Base-by-base conservation (phyloP, 2,113 vertebrate genomes). In the Campylorhamphus procurvoides region DNA sequence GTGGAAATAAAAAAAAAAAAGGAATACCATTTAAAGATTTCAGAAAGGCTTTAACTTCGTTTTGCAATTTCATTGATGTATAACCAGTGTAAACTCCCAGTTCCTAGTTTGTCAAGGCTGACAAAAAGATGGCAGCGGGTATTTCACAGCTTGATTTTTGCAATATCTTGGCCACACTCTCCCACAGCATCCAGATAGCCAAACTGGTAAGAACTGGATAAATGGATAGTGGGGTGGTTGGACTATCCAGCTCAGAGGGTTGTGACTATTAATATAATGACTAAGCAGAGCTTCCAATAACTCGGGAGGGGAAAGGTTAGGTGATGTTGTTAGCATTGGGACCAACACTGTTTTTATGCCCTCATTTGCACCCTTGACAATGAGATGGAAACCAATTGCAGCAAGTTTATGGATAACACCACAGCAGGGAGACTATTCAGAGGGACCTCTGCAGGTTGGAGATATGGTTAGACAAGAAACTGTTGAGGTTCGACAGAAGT, bases 231-330 rank as follows among this genome's bases (percentile, higher is more conserved):
- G 7, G 27, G 4, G 1, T n/a, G 7, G 6, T 29, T 78, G 24
- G 22, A 69, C 40, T 75, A 33, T 28, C 16, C 35, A 84, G 33
- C 18, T 83, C 23, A 76, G 49, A 85, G 10, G 7, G 33, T 31
- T 93, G 18, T 29, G 13, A 58, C 66, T 40, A 69, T 35, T 22
- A 80, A 28, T 23, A 59, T 3, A 64, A 69, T 58, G 29, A 60
- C 22, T 56, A 66, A 53, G 37, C 3, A 68, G 24, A 86, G 22
- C 31, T 80, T 28, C 29, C 24, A 53, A 19, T 17, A 75, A 28
- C 6, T 16, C 0, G 1, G 8, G 11, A 1, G 0, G 11, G 6
- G 10, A 78, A 66, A 78, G 14, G 18, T 1, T 0, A 3, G 4
- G 9, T 33, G 8, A 1, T 29, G 7, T 15, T n/a, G 8, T 33